These are phyloP conservation scores for Cricetomys ansorgei DNA, from an alignment of 2,113 vertebrate genomes.

Conservation along the genomic window DNA sequence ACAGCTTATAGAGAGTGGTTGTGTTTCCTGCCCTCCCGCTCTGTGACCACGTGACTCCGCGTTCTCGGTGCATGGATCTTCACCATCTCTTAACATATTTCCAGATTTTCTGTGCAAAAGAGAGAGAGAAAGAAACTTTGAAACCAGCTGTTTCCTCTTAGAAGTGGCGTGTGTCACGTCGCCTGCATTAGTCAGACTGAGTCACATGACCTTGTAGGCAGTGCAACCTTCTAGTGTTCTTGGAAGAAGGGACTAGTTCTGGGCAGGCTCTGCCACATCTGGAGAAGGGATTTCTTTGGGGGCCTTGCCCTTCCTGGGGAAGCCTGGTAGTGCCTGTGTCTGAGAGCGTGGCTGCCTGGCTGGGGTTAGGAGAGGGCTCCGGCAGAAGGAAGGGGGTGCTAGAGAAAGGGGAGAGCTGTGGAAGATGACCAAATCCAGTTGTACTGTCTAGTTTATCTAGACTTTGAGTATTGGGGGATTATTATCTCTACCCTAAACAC, in stretches of 20 bases:
- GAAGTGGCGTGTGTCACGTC: not conserved
- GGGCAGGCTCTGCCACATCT: not conserved
- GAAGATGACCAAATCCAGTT: not conserved
- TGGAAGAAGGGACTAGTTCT: not conserved
- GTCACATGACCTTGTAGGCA: not conserved
- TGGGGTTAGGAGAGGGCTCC: too few species aligned
- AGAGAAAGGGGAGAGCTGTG: not conserved
- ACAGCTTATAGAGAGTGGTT: not conserved
- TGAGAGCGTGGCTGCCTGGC: not conserved
- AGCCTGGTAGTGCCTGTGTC: too few species aligned
- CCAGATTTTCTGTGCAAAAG: not conserved
- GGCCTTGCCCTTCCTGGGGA: not conserved
- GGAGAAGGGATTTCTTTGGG: not conserved
- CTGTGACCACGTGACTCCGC: too few species aligned
- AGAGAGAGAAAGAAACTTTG: not conserved
- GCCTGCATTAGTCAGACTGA: not conserved
- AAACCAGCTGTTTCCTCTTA: not conserved
- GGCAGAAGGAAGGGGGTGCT: too few species aligned
- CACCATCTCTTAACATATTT: not conserved
- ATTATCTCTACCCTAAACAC: not conserved
- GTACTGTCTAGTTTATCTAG: not conserved
- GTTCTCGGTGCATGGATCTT: not conserved
- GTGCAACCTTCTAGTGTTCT: not conserved
- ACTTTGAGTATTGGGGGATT: not conserved
- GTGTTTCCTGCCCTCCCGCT: not conserved